Conservation (phyloP, 2,113 vertebrate species). For the Nanorana parkeri region DNA sequence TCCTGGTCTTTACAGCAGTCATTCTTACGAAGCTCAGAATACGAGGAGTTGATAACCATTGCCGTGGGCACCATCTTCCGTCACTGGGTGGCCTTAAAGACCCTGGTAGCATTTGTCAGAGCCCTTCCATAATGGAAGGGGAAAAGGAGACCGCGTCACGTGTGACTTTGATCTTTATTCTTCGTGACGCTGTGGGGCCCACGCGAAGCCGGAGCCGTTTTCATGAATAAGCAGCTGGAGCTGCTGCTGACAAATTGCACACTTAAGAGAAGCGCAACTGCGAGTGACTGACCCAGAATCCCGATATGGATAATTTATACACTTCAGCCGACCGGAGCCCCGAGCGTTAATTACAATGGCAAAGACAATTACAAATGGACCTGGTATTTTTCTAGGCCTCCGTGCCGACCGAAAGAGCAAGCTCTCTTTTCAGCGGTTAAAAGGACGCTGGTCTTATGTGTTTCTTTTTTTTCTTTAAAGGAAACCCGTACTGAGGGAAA, state of each 20-base stretch:
- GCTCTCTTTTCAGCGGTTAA: too few relatives aligned
- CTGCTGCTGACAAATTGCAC: slow-evolving; percentile 10
- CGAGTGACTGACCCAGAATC: not conserved
- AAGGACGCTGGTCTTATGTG: too few relatives aligned
- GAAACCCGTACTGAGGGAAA: too few relatives aligned
- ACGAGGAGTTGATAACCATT: too few relatives aligned
- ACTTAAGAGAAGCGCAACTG: slow-evolving; percentile 5
- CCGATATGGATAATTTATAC: not conserved
- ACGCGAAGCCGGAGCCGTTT: not conserved
- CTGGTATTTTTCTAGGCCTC: not conserved
- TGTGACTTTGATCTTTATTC: not conserved
- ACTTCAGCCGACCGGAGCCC: not conserved
- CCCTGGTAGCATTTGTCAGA: not conserved
- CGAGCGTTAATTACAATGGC: not conserved
- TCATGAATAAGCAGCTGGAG: slow-evolving; percentile 5
- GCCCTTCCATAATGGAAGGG: too few relatives aligned
- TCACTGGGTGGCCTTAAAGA: not conserved
- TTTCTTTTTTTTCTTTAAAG: too few relatives aligned
- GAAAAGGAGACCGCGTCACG: too few relatives aligned
- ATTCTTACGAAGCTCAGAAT: too few relatives aligned
- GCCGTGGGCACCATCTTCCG: too few relatives aligned
- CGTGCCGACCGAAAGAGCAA: not conserved
- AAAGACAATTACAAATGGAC: not conserved
- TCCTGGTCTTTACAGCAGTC: too few relatives aligned
- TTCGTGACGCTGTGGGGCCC: not conserved